Percentiles rank a stretch among this genome's conserved stretches.
These are phyloP conservation scores for Aleiodes leptofemur DNA, from an alignment of 2,888 invertebrate genomes.

Conservation along the genomic window DNA sequence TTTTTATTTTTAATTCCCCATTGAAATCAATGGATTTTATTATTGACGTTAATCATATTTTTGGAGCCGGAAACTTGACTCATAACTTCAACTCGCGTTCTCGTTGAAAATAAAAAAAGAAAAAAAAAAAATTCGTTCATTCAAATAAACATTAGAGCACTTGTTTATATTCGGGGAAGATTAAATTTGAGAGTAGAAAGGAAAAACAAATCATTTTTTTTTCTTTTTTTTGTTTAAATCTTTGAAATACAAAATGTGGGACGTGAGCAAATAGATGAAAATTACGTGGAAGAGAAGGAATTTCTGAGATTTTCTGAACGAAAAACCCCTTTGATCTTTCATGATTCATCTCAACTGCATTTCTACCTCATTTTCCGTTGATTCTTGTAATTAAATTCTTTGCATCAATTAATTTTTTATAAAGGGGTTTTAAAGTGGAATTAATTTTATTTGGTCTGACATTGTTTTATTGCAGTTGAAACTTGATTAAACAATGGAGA, in stretches of 20 bases:
- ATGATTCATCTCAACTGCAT: background rate
- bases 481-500: too few species aligned
- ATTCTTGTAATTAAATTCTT: too few species aligned
- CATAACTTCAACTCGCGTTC: background rate
- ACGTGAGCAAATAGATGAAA: too few species aligned
- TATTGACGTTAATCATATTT: conserved; percentile 15
- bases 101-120: background rate
- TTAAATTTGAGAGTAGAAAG: background rate
- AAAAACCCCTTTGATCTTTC: background rate
- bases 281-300: background rate
- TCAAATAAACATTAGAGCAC: too few species aligned
- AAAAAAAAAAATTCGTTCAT: background rate
- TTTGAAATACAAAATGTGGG: background rate
- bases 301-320: conserved; percentile 3
- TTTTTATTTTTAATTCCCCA: background rate
- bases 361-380: background rate
- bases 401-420: too few species aligned
- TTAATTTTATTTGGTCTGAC: too few species aligned
- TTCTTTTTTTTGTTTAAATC: background rate
- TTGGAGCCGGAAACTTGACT: background rate
- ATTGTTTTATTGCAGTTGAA: background rate
- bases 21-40: background rate
- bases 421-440: too few species aligned
- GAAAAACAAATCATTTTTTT: background rate
- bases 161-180: background rate